phyloP scores from a whole-genome alignment of 2,888 invertebrate species.

The Drosophila villosipedis region DNA sequence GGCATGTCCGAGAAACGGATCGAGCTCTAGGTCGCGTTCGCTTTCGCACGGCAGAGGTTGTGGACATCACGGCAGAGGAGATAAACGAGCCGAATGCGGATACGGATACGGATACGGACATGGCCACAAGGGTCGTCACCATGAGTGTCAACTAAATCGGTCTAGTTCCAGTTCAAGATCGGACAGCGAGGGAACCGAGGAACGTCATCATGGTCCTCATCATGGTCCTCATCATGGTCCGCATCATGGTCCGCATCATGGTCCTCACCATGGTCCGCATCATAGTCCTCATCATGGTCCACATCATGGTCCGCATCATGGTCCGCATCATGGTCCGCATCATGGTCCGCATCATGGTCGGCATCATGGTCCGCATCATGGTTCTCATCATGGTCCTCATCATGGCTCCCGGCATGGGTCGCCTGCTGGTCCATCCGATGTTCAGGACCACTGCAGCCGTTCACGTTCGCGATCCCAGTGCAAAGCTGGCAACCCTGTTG shows the following conservation, averaged over 20 bases:
- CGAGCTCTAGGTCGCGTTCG: slow-evolving; percentile 44
- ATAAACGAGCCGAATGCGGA: slow-evolving; percentile 29
- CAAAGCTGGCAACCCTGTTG: slow-evolving; percentile 1
- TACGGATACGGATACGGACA: slow-evolving; percentile 62
- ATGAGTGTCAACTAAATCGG: slow-evolving; percentile 59
- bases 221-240: slow-evolving; percentile 5
- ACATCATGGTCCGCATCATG: slow-evolving; percentile 4
- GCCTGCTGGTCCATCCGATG: not conserved
- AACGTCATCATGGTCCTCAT: slow-evolving; percentile 9
- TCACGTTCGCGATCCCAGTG: slow-evolving; percentile 21
- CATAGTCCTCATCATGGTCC: slow-evolving; percentile 6
- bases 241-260: not conserved
- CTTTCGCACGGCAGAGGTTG: slow-evolving; percentile 15
- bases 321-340: slow-evolving; percentile 8
- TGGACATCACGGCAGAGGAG: slow-evolving; percentile 31
- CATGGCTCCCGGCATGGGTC: slow-evolving; percentile 7
- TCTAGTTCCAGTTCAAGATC: slow-evolving; percentile 39
- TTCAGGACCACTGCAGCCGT: slow-evolving; percentile 2
- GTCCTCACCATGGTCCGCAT: slow-evolving; percentile 3
- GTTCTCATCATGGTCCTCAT: slow-evolving; percentile 3
- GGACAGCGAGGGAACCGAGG: slow-evolving; percentile 13
- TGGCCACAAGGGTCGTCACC: slow-evolving; percentile 54
- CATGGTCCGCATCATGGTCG: slow-evolving; percentile 9
- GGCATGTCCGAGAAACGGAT: slow-evolving; percentile 33
- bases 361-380: slow-evolving; percentile 2